These are phyloP conservation scores for Sebastes vulpes DNA, from an alignment of 2,797 vertebrate species.

Conservation along the genomic window DNA sequence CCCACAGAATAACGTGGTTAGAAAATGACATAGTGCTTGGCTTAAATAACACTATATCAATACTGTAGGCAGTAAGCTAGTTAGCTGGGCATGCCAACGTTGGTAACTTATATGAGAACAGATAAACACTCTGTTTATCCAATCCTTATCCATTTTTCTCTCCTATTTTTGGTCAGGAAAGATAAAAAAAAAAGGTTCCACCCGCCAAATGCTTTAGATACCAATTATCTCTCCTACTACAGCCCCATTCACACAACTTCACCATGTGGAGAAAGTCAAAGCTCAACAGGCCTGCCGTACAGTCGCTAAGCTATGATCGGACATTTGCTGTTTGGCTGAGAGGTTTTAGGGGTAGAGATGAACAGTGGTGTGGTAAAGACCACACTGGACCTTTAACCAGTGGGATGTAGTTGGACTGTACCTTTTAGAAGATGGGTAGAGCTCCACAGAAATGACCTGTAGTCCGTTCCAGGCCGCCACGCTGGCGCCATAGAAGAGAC, in stretches of 20 bases:
- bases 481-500: slow-evolving; percentile 93
- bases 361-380: not conserved
- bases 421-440: slow-evolving; percentile 96
- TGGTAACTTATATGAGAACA: not conserved
- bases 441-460: slow-evolving; percentile 95
- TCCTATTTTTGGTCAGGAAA: not conserved
- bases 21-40: not conserved
- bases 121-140: not conserved
- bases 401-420: slow-evolving; percentile 53
- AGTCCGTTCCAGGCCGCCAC: slow-evolving; percentile 97
- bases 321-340: not conserved
- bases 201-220: not conserved
- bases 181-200: not conserved
- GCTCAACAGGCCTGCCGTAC: not conserved
- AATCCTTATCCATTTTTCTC: not conserved
- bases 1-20: not conserved
- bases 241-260: not conserved
- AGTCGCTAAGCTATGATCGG: not conserved
- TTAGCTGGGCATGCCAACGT: not conserved
- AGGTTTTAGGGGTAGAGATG: not conserved
- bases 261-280: not conserved
- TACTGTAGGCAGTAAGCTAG: not conserved
- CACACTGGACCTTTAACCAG: not conserved
- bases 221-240: not conserved
- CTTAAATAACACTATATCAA: not conserved